phyloP scores from a whole-genome alignment of 2,113 vertebrate species.

The Trichomycterus rosablanca region DNA sequence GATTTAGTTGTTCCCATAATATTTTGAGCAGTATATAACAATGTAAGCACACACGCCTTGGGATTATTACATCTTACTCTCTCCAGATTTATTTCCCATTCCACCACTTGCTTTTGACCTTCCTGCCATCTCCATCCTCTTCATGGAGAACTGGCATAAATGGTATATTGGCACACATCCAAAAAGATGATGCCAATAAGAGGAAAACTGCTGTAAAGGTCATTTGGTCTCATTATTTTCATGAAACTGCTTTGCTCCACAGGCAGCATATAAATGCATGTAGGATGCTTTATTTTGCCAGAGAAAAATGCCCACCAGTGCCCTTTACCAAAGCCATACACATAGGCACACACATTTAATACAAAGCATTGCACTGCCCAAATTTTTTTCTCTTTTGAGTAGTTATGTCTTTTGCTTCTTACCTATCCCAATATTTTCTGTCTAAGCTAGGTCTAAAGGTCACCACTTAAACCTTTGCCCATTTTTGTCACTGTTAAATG shows the following conservation, averaged over 20 bases:
- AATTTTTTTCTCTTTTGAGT: too few relatives aligned
- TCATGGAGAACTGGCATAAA: conserved; percentile 32
- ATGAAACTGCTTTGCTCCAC: conserved; percentile 4
- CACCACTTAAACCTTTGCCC: too few relatives aligned
- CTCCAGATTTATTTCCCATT: not conserved
- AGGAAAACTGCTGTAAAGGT: conserved; percentile 47
- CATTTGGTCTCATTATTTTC: conserved; percentile 36
- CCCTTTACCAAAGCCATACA: not conserved
- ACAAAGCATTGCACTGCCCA: too few relatives aligned
- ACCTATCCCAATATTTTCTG: too few relatives aligned
- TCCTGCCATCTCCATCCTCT: conserved; percentile 18
- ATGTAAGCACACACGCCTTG: conserved; percentile 1
- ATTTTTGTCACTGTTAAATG: too few relatives aligned
- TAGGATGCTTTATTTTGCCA: too few relatives aligned
- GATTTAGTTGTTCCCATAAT: too few relatives aligned
- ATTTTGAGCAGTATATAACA: too few relatives aligned
- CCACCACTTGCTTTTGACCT: conserved; percentile 30
- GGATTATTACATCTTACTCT: not conserved
- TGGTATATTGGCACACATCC: conserved; percentile 26
- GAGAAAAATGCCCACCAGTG: too few relatives aligned
- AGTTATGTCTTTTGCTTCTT: too few relatives aligned
- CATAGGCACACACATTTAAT: not conserved
- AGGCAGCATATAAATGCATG: conserved; percentile 22
- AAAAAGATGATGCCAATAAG: not conserved
- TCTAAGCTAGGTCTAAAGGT: too few relatives aligned